Percentiles rank a stretch among this genome's conserved stretches.
phyloP scores from a whole-genome alignment of 2,797 vertebrate genomes.

The Acomys russatus region DNA sequence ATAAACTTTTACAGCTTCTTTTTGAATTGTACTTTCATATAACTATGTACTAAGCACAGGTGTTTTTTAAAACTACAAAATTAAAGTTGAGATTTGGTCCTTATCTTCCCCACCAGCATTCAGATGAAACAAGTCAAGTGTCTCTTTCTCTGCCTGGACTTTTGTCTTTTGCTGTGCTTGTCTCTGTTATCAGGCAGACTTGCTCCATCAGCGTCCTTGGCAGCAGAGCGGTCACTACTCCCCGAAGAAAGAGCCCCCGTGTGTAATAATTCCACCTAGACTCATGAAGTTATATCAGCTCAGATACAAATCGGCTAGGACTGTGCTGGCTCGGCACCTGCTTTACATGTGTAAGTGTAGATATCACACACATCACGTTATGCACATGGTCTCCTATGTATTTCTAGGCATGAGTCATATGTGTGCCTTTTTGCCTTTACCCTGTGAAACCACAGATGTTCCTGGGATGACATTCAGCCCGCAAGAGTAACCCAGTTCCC shows the following conservation, averaged over 20 bases:
- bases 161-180: background rate
- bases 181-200: background rate
- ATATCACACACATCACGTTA: background rate
- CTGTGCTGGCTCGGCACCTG: background rate
- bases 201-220: background rate
- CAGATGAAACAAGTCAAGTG: background rate
- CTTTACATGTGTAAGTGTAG: background rate
- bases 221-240: background rate
- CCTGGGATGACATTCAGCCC: background rate
- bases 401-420: background rate
- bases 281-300: background rate
- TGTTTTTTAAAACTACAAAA: background rate
- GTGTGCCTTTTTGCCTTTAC: background rate
- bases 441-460: background rate
- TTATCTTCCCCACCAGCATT: background rate
- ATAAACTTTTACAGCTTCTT: background rate
- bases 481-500: background rate
- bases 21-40: background rate
- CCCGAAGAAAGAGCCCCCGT: slow-evolving; percentile 4
- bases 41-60: background rate
- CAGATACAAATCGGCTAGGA: background rate
- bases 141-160: slow-evolving; percentile 27
- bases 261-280: background rate
- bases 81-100: background rate
- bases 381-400: background rate